Evolutionary conservation across 2,797 vertebrate species (phyloP).

Genomic region (Falco cherrug): DNA sequence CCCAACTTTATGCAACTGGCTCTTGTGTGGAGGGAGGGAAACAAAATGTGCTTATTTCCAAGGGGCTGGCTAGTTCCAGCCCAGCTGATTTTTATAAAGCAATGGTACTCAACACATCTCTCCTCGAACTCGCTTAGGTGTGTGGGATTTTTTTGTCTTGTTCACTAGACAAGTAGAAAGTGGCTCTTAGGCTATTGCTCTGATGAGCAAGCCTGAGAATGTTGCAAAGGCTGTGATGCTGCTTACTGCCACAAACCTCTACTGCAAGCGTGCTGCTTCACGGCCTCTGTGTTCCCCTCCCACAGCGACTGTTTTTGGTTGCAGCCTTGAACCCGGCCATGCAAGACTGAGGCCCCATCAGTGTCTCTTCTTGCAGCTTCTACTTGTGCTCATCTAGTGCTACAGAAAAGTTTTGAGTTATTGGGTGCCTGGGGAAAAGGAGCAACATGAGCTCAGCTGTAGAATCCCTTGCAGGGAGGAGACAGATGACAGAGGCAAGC

Average conservation of each 20-base stretch:
- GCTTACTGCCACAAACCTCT: background rate
- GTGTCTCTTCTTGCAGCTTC: background rate
- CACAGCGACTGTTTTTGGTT: background rate
- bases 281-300: background rate
- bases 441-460: background rate
- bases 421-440: background rate
- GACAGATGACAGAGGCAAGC: accelerated
- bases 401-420: background rate
- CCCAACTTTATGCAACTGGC: conserved; percentile 18
- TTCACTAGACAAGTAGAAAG: background rate
- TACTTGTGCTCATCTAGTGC: background rate
- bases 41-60: background rate
- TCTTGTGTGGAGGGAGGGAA: background rate
- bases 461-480: background rate
- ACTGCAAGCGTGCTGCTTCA: background rate
- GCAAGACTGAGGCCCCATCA: background rate
- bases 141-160: background rate
- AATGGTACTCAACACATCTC: background rate
- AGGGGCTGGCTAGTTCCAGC: background rate
- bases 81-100: background rate
- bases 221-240: background rate
- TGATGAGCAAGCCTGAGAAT: background rate
- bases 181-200: background rate
- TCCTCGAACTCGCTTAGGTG: accelerated
- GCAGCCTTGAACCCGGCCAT: background rate